Evolutionary conservation across 2,113 vertebrate genomes (phyloP).

Genomic region (Blennius ocellaris): DNA sequence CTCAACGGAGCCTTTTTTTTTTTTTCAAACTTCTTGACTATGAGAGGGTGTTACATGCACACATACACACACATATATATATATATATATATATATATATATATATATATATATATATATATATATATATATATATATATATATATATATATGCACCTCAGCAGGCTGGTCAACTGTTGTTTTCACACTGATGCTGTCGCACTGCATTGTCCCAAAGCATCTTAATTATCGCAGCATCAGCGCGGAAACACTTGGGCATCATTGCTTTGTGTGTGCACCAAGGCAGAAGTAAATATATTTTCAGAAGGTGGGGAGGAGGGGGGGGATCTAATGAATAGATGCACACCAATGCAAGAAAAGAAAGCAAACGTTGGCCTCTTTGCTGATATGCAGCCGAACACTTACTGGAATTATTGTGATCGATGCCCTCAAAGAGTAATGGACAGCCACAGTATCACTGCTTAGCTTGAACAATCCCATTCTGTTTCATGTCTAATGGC

Average conservation of each 20-base stretch:
- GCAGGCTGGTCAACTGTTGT: too few relatives aligned
- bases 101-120: too few relatives aligned
- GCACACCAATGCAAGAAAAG: constrained; percentile 20
- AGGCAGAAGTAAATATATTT: constrained; percentile 47
- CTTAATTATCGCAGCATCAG: constrained; percentile 33
- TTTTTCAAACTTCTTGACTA: too few relatives aligned
- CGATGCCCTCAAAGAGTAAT: constrained; percentile 29
- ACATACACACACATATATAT: too few relatives aligned
- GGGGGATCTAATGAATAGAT: constrained; percentile 25
- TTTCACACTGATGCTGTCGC: too few relatives aligned
- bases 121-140: too few relatives aligned
- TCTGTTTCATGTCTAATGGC: constrained; percentile 31
- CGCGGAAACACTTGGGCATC: constrained; percentile 29
- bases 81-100: too few relatives aligned
- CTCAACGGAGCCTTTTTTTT: too few relatives aligned
- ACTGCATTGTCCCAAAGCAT: background rate
- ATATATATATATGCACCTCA: too few relatives aligned
- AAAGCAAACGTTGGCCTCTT: constrained; percentile 25
- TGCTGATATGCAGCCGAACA: constrained; percentile 28
- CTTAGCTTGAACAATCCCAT: constrained; percentile 41
- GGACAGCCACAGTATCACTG: constrained; percentile 46
- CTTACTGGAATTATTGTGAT: constrained; percentile 54
- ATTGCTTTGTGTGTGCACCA: constrained; percentile 40
- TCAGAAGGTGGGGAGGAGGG: constrained; percentile 2
- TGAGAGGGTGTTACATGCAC: too few relatives aligned